Evolutionary conservation across 2,113 vertebrate species (phyloP).

Genomic region (Euleptes europaea): DNA sequence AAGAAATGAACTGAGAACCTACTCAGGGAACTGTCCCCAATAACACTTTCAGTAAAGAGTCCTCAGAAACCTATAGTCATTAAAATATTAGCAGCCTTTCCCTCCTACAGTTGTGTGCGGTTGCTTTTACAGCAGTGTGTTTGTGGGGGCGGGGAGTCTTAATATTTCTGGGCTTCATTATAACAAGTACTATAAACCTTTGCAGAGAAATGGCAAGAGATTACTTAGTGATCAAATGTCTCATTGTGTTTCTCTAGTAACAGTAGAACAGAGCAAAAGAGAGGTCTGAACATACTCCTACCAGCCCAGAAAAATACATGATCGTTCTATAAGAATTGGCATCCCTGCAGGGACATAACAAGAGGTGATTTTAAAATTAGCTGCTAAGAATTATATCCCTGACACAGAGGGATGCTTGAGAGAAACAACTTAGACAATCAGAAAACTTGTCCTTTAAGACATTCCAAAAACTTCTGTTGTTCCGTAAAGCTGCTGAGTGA

Average conservation of each 20-base stretch:
- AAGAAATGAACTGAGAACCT: background rate
- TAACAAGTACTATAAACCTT: background rate
- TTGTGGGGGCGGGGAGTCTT: background rate
- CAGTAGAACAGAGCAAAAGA: background rate
- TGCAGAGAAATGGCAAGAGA: too few species aligned
- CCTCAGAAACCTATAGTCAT: constrained; percentile 2
- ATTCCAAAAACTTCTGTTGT: background rate
- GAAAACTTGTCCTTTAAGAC: too few species aligned
- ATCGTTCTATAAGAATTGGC: background rate
- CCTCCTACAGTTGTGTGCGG: background rate
- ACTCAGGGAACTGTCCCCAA: background rate
- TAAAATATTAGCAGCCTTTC: constrained; percentile 3
- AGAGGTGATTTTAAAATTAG: background rate
- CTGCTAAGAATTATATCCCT: background rate
- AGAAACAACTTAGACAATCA: background rate
- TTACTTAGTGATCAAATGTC: background rate
- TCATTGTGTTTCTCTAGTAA: background rate
- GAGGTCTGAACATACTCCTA: background rate
- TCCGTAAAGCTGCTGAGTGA: background rate
- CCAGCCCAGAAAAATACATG: background rate
- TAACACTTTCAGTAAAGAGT: background rate
- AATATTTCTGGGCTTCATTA: background rate
- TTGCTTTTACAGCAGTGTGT: background rate
- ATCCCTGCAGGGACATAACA: background rate
- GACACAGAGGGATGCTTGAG: background rate